phyloP scores from a whole-genome alignment of 2,797 vertebrate species.

The Mallotus villosus region DNA sequence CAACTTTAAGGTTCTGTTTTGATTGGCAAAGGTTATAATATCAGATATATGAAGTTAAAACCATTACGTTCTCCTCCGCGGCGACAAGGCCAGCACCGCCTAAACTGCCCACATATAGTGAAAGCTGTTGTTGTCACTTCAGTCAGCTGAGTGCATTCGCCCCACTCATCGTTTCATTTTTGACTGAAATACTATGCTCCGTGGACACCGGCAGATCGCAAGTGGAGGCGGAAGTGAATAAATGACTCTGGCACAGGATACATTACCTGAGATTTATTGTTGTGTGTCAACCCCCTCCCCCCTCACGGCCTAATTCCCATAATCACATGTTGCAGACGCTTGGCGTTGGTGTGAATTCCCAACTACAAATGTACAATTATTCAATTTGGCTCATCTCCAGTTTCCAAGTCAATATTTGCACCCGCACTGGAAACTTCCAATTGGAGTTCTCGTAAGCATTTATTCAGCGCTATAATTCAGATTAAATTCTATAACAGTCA shows the following conservation, averaged over 20 bases:
- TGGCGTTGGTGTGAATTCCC: background rate
- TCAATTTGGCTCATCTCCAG: background rate
- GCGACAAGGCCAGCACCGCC: background rate
- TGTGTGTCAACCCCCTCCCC: slow-evolving; percentile 48
- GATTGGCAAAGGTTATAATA: background rate
- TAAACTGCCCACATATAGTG: slow-evolving; percentile 28
- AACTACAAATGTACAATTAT: background rate
- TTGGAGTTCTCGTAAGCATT: background rate
- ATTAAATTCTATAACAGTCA: background rate
- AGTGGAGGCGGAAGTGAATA: slow-evolving; percentile 52
- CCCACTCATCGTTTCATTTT: slow-evolving; percentile 6
- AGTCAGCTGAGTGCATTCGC: too few relatives aligned
- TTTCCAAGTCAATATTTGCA: background rate
- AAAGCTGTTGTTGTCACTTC: slow-evolving; percentile 61
- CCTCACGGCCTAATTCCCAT: slow-evolving; percentile 9
- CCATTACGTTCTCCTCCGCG: background rate
- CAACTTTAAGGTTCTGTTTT: background rate
- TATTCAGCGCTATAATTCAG: background rate
- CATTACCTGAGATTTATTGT: slow-evolving; percentile 53
- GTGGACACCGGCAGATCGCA: slow-evolving; percentile 57
- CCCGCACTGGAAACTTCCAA: background rate
- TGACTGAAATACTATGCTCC: slow-evolving; percentile 60
- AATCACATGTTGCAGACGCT: background rate
- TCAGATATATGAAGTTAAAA: background rate
- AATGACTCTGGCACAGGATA: slow-evolving; percentile 32